Evolutionary conservation across 2,888 invertebrate species (phyloP), one percentile per base, ranked within the genome.

Genomic region (Seira musarum): DNA sequence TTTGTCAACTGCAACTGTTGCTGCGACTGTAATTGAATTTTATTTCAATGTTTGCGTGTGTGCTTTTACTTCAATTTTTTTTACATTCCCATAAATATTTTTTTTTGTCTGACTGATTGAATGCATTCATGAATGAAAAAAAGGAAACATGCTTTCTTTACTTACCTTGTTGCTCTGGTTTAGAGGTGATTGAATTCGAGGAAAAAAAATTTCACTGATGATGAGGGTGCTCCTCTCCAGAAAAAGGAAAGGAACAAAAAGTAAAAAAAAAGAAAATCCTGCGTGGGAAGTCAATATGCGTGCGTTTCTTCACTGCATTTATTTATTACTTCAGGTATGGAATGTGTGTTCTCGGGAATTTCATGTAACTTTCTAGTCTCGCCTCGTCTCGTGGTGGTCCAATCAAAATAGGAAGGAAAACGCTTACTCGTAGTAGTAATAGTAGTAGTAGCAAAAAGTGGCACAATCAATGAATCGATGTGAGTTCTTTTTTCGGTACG

Each of bases 1-100:
- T 8, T 49, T 60, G 60, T 60, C 60, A 60, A 60, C 21, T 60
- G 60, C 60, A 60, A 60, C 60, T 60, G 60, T 60, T 60, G 60
- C 60, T 60, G 8, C 21, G n/a, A n/a, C n/a, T n/a, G n/a, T n/a
- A n/a, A n/a, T 60, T 60, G 10, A 60, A 49, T 49, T 49, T 49
- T 8, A 49, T 49, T 49, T 49, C 2, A 49, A 21, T 8, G 10
- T 21, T 60, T 22, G 60, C 60, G 60, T 60, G 60, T 60, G 2
- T n/a, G n/a, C 17, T 8, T 60, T 60, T 60, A 8, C 21, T 21
- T 57, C n/a, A 57, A 57, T 57, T 15, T n/a, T 30, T 30, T 30
- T 30, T 8, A 8, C 30, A 30, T n/a, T n/a, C n/a, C n/a, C n/a
- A n/a, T n/a, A n/a, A n/a, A n/a, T n/a, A n/a, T n/a, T n/a, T n/a